Percentiles rank a stretch among this genome's conserved stretches.
Evolutionary conservation across 2,113 vertebrate species (phyloP).

Genomic region (Brachirus orientalis): DNA sequence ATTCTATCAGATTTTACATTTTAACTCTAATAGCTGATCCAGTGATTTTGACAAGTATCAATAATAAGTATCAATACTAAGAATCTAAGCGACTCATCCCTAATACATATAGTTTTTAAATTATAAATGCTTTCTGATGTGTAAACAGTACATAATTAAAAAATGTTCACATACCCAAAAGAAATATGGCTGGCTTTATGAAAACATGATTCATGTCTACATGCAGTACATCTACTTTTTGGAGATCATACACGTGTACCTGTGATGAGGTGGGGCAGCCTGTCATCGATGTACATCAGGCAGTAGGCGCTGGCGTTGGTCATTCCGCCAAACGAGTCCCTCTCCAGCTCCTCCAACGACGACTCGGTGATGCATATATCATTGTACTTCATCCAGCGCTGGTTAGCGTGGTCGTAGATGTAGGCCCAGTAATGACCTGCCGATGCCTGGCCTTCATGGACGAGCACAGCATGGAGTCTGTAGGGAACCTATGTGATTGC

Average conservation of each 20-base stretch:
- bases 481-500: conserved; percentile 87
- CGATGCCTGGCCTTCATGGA: conserved; percentile 96
- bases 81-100: too few species aligned
- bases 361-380: conserved; percentile 92
- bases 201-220: too few species aligned
- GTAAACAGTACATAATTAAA: too few species aligned
- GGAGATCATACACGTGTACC: conserved; percentile 73
- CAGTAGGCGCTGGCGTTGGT: conserved; percentile 97
- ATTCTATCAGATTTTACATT: too few species aligned
- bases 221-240: neutral
- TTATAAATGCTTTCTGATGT: too few species aligned
- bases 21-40: too few species aligned
- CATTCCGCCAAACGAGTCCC: conserved; percentile 93
- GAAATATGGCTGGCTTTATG: too few species aligned
- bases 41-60: too few species aligned
- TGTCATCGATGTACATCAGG: conserved; percentile 93
- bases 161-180: too few species aligned
- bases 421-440: conserved; percentile 99
- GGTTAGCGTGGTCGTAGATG: conserved; percentile 86
- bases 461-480: conserved; percentile 91
- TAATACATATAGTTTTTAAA: too few species aligned
- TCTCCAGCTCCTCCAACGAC: conserved; percentile 93
- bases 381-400: conserved; percentile 96
- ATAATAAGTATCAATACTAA: too few species aligned
- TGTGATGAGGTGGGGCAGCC: conserved; percentile 77